A percentile compares a stretch with the other conserved stretches of the same genome.
These are phyloP conservation scores for Lordiphosa mommai DNA, from an alignment of 1,140 invertebrate species.

Conservation along the genomic window DNA sequence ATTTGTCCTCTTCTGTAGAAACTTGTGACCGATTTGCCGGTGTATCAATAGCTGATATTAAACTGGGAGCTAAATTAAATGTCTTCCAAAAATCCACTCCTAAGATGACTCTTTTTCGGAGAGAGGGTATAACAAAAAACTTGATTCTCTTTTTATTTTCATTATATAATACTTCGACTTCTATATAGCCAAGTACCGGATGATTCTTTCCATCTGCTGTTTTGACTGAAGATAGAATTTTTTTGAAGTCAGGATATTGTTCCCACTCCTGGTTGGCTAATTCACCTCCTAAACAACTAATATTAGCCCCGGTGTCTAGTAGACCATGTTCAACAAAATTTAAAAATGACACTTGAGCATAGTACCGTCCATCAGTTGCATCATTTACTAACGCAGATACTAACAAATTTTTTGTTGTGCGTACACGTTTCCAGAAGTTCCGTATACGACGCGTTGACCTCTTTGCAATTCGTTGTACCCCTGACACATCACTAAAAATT, in stretches of 20 bases:
- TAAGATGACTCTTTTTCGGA: conserved; percentile 4
- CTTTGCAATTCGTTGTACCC: neutral
- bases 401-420: neutral
- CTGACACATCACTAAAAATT: no score
- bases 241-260: neutral
- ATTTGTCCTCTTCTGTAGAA: no score
- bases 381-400: neutral
- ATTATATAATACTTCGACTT: neutral
- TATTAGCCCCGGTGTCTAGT: conserved; percentile 8
- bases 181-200: neutral
- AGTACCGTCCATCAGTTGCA: conserved; percentile 1
- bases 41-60: neutral
- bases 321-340: conserved; percentile 1
- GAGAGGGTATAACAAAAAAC: conserved; percentile 1
- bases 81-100: no score
- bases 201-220: conserved; percentile 10
- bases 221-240: neutral
- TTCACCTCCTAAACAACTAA: conserved; percentile 8
- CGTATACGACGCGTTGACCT: neutral
- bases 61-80: neutral
- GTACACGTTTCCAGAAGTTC: conserved; percentile 1
- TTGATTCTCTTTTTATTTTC: neutral
- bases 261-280: conserved; percentile 4
- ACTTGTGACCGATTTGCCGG: no score
- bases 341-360: conserved; percentile 9